These are phyloP conservation scores for Stichopus horrens DNA, from an alignment of 53 echinoderm and acorn worm genomes.

Conservation along the genomic window DNA sequence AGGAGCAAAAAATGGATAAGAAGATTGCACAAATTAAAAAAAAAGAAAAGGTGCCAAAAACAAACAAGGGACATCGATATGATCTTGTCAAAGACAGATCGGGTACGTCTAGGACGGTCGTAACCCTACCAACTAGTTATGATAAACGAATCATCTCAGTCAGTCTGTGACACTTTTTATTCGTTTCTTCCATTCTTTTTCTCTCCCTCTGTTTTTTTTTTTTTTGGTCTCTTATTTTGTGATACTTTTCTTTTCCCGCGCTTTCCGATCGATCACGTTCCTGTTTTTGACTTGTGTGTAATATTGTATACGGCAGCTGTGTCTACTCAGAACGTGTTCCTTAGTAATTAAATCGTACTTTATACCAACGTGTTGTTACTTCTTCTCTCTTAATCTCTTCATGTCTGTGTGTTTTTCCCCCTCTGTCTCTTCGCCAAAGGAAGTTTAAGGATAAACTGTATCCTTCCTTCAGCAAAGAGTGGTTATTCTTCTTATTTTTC, in stretches of 20 bases:
- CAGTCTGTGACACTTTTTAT: slow-evolving; percentile 4
- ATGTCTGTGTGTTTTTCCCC: background rate
- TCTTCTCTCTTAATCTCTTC: background rate
- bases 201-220: no score
- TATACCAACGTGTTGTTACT: slow-evolving; percentile 7
- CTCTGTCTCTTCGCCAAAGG: slow-evolving; percentile 11
- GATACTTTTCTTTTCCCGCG: slow-evolving; percentile 34
- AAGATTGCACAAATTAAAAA: no score
- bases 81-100: no score
- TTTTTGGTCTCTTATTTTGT: background rate
- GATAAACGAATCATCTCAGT: background rate
- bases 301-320: slow-evolving; percentile 29
- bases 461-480: slow-evolving; percentile 46
- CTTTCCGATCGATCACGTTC: slow-evolving; percentile 36
- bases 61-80: no score
- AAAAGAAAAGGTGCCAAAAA: no score
- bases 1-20: no score
- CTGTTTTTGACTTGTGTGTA: slow-evolving; percentile 5
- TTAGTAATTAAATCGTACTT: slow-evolving; percentile 47
- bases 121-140: background rate
- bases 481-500: background rate
- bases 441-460: slow-evolving; percentile 48
- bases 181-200: no score
- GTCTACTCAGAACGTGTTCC: slow-evolving; percentile 28
- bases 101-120: no score